Evolutionary conservation across 2,888 invertebrate species (phyloP).

Genomic region (Mechanitis messenoides): DNA sequence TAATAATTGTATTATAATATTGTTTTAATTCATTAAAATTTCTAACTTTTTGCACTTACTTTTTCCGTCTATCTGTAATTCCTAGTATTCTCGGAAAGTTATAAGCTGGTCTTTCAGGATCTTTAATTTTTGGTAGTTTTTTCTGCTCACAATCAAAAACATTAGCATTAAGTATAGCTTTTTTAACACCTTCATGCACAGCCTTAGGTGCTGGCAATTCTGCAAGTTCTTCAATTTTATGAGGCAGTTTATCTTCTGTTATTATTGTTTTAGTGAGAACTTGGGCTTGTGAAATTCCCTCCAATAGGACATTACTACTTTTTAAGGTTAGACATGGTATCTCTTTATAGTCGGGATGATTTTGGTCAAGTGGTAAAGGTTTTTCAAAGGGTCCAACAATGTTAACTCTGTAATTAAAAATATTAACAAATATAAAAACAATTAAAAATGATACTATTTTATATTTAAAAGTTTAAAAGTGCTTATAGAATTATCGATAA

Average conservation of each 20-base stretch:
- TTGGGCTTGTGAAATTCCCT: constrained; percentile 87
- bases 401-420: constrained; percentile 48
- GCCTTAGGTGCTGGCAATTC: constrained; percentile 66
- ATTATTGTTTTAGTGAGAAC: constrained; percentile 86
- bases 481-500: background rate
- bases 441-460: background rate
- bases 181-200: constrained; percentile 78
- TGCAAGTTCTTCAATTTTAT: constrained; percentile 72
- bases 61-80: constrained; percentile 81
- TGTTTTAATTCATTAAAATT: background rate
- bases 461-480: no score
- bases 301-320: constrained; percentile 80
- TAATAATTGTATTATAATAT: background rate
- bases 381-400: constrained; percentile 64
- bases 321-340: constrained; percentile 76
- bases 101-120: constrained; percentile 82
- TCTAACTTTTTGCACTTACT: constrained; percentile 64
- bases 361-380: constrained; percentile 66
- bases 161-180: constrained; percentile 79
- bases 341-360: constrained; percentile 81
- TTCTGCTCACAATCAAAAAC: constrained; percentile 87
- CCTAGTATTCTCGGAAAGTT: constrained; percentile 85
- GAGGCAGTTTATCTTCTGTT: constrained; percentile 78
- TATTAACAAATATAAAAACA: constrained; percentile 8
- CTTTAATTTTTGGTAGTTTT: constrained; percentile 84